phyloP scores from a whole-genome alignment of 2,113 vertebrate genomes.

The Ophiodon elongatus region DNA sequence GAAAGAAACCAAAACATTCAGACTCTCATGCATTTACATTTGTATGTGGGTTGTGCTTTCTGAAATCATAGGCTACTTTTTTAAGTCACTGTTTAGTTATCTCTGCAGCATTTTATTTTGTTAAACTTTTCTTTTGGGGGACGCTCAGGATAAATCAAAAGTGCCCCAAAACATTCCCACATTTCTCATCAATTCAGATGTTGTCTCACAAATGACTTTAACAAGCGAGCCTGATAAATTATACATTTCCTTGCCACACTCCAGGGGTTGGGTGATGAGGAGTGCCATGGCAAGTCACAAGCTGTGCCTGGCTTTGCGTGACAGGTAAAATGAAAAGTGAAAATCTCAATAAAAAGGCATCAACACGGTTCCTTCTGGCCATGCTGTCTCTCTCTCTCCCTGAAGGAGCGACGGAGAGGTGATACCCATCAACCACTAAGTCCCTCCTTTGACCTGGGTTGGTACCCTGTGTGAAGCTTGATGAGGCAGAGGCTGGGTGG shows the following conservation, averaged over 20 bases:
- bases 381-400: not conserved
- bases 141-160: not conserved
- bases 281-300: not conserved
- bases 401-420: slow-evolving; percentile 2
- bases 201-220: slow-evolving; percentile 13
- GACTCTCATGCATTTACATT: not conserved
- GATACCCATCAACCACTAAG: slow-evolving; percentile 10
- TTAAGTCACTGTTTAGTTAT: not conserved
- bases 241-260: not conserved
- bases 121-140: not conserved
- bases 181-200: slow-evolving; percentile 20
- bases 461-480: slow-evolving; percentile 31
- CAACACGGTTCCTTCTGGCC: slow-evolving; percentile 12
- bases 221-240: slow-evolving; percentile 29
- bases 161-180: not conserved
- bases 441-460: slow-evolving; percentile 30
- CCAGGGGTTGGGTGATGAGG: not conserved
- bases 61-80: not conserved
- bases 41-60: not conserved
- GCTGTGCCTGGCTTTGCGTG: slow-evolving; percentile 27
- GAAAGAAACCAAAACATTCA: not conserved
- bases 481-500: slow-evolving; percentile 37
- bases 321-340: slow-evolving; percentile 42
- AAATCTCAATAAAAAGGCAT: slow-evolving; percentile 38
- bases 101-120: not conserved